phyloP scores from a whole-genome alignment of 2,888 invertebrate species.

The Sarcophaga variegata region DNA sequence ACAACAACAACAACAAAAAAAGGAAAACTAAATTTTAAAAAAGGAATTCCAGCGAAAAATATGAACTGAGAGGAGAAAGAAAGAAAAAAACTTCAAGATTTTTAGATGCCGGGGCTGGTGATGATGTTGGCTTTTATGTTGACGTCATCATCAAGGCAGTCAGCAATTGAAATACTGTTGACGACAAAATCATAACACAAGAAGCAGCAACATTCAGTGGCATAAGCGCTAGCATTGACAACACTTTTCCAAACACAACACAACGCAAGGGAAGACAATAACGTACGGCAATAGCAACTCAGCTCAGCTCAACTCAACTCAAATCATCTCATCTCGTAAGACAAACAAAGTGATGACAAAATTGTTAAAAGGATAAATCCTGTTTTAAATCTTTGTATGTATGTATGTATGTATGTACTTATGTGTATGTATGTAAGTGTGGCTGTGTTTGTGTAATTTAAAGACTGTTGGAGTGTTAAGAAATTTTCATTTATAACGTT shows the following conservation, averaged over 20 bases:
- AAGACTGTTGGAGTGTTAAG: slow-evolving; percentile 9
- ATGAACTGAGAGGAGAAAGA: background rate
- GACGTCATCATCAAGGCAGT: slow-evolving; percentile 39
- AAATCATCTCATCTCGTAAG: slow-evolving; percentile 27
- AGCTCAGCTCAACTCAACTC: background rate
- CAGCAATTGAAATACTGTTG: background rate
- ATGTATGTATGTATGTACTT: background rate
- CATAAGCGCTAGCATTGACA: slow-evolving; percentile 48
- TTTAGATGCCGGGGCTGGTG: background rate
- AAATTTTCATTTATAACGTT: slow-evolving; percentile 46
- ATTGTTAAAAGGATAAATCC: slow-evolving; percentile 56
- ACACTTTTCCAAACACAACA: slow-evolving; percentile 31
- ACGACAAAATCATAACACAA: background rate
- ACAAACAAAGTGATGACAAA: slow-evolving; percentile 62
- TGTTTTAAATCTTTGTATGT: slow-evolving; percentile 3
- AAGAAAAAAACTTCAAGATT: slow-evolving; percentile 9
- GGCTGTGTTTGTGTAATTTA: background rate
- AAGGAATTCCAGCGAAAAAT: background rate
- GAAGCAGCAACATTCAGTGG: background rate
- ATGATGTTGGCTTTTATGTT: slow-evolving; percentile 13
- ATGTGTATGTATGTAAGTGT: background rate
- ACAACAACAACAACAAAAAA: background rate
- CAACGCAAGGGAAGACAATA: slow-evolving; percentile 10
- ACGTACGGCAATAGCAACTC: slow-evolving; percentile 9
- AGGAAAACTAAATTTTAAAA: background rate